phyloP scores from a whole-genome alignment of 2,888 invertebrate species.

The Harmothoe impar region DNA sequence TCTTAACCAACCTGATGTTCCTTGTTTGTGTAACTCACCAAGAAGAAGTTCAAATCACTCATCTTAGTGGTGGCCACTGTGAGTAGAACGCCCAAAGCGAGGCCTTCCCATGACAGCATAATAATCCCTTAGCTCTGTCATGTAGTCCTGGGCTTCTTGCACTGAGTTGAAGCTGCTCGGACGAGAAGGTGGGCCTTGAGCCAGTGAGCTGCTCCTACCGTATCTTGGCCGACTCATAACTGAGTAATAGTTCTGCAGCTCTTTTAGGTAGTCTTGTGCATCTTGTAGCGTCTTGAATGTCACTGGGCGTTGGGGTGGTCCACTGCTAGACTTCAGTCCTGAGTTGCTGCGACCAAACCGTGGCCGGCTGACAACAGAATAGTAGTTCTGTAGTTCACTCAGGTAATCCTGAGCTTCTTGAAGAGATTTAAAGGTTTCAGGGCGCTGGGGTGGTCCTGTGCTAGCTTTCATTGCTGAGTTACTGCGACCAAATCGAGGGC shows the following conservation, averaged over 20 bases:
- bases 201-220: background rate
- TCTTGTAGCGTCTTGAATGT: background rate
- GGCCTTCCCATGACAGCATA: background rate
- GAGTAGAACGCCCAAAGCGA: background rate
- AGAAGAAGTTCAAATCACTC: too few species aligned
- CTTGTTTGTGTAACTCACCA: too few species aligned
- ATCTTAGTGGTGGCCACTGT: background rate
- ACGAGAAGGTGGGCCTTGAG: background rate
- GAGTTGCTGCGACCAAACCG: background rate
- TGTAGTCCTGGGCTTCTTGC: slow-evolving; percentile 27
- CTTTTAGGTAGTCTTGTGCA: too few species aligned
- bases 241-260: too few species aligned
- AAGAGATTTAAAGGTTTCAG: too few species aligned
- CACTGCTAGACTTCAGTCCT: background rate
- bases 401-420: slow-evolving; percentile 52
- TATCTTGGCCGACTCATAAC: slow-evolving; percentile 31
- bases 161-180: too few species aligned
- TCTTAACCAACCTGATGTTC: too few species aligned
- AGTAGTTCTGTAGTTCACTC: slow-evolving; percentile 1
- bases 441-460: too few species aligned
- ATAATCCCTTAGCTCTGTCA: background rate
- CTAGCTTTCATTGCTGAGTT: background rate
- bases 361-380: too few species aligned
- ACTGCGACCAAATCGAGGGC: background rate
- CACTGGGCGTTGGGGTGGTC: background rate